Evolutionary conservation across 2,113 vertebrate genomes (phyloP), one percentile per base, ranked within the genome.

Genomic region (Hypomesus transpacificus): DNA sequence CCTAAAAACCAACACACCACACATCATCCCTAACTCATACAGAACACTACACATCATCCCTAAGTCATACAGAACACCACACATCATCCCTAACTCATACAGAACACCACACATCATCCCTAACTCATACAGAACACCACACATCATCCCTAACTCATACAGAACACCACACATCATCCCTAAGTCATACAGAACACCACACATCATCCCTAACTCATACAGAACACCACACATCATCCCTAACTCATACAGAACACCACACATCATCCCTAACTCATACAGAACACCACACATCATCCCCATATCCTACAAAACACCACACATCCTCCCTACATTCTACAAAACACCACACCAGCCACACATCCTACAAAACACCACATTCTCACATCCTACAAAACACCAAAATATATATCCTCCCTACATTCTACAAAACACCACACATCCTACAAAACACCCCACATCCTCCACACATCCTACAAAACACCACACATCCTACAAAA

Each of bases 1-100:
- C 97, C 97, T 99, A 88, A 70, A 50, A 9, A 39, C n/a, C n/a
- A 20, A 34, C 14, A 50, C 17, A 63, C 14, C 28, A 16, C 53
- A 56, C 53, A 16, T 56, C 16, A 56, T 56, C 53, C 13, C 52
- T 18, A 53, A 18, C 17, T 53, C 52, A 21, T 8, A 22, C 56
- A 9, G 14, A 20, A 20, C 16, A 62, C 21, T 16, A 2, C 51
- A 53, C 8, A 11, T 53, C 52, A 2, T 18, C 52, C 53, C 54
- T 20, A 16, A 6, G 0, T 54, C 53, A 2, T 11, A 59, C 57
- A 11, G 18, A 16, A 18, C 53, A 56, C 53, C 53, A 56, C 53
- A 56, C n/a, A 16, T 14, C 52, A 3, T 18, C 3, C 52, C 13
- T 14, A 17, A 1, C n/a, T 16, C 53, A 13, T 56, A 7, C n/a